phyloP scores from a whole-genome alignment of 1,140 invertebrate species.

The Drosophila rufa region DNA sequence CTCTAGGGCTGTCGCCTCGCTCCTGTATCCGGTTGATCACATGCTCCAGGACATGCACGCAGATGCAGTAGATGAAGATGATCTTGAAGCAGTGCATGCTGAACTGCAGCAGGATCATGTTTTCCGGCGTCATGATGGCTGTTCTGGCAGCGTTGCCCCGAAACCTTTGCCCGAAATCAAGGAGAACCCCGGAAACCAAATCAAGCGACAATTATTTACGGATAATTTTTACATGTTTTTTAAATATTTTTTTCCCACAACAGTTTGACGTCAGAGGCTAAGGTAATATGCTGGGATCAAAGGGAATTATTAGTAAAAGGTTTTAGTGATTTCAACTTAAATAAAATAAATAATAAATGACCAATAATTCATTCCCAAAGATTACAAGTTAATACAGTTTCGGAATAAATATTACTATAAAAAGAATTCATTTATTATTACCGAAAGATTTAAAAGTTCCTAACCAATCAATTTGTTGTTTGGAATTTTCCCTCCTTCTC shows the following conservation, averaged over 20 bases:
- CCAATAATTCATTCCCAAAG: too few relatives aligned
- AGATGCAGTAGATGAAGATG: constrained; percentile 66
- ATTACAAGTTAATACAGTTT: too few relatives aligned
- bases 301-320: too few relatives aligned
- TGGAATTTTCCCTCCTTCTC: neutral
- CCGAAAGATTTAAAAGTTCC: neutral
- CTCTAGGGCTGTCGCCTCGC: neutral
- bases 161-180: neutral
- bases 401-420: too few relatives aligned
- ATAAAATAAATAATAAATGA: too few relatives aligned
- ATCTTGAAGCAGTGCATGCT: constrained; percentile 69
- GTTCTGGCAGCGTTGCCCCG: neutral
- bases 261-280: neutral
- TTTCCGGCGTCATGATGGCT: constrained; percentile 9
- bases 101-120: constrained; percentile 50
- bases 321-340: too few relatives aligned
- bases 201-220: too few relatives aligned
- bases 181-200: neutral
- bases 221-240: constrained; percentile 6
- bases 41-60: constrained; percentile 61
- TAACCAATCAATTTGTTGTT: constrained; percentile 69
- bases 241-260: too few relatives aligned
- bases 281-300: neutral
- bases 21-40: constrained; percentile 41
- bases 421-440: too few relatives aligned